These are phyloP conservation scores for Esperia sulphurella DNA, from an alignment of 2,888 invertebrate genomes.

Conservation along the genomic window DNA sequence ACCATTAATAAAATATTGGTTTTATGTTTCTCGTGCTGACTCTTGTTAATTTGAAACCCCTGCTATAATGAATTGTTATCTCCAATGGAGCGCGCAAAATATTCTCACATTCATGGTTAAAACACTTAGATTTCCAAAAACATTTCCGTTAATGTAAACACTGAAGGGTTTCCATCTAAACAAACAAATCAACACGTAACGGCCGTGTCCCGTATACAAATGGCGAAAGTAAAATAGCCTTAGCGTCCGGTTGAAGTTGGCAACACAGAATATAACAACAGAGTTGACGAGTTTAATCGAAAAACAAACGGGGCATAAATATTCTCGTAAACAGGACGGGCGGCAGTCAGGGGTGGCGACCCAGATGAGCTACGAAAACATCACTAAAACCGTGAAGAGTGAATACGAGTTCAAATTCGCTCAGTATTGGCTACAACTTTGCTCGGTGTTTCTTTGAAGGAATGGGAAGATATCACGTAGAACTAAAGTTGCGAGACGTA, in stretches of 20 bases:
- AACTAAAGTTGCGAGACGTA: too few species aligned
- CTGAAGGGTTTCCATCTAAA: slow-evolving; percentile 20
- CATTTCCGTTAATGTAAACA: neutral
- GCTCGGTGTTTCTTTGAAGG: too few species aligned
- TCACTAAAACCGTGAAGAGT: too few species aligned
- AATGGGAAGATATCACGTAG: too few species aligned
- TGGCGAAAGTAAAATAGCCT: slow-evolving; percentile 39
- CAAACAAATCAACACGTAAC: slow-evolving; percentile 39
- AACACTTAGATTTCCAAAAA: neutral
- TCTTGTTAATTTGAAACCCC: too few species aligned
- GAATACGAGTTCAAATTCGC: too few species aligned
- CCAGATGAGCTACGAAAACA: neutral
- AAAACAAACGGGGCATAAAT: slow-evolving; percentile 48
- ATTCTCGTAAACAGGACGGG: slow-evolving; percentile 16
- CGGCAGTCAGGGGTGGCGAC: neutral
- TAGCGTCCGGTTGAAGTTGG: slow-evolving; percentile 27
- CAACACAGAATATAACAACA: slow-evolving; percentile 23
- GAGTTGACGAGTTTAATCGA: slow-evolving; percentile 49
- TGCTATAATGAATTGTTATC: too few species aligned
- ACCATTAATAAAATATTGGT: too few species aligned
- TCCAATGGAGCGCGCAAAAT: too few species aligned
- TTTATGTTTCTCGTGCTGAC: too few species aligned
- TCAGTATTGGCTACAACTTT: too few species aligned
- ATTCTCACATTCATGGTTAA: neutral
- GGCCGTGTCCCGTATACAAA: slow-evolving; percentile 33